A percentile compares a stretch with the other conserved stretches of the same genome.
Conservation (phyloP, 2,113 vertebrate genomes). For the Prunella himalayana region DNA sequence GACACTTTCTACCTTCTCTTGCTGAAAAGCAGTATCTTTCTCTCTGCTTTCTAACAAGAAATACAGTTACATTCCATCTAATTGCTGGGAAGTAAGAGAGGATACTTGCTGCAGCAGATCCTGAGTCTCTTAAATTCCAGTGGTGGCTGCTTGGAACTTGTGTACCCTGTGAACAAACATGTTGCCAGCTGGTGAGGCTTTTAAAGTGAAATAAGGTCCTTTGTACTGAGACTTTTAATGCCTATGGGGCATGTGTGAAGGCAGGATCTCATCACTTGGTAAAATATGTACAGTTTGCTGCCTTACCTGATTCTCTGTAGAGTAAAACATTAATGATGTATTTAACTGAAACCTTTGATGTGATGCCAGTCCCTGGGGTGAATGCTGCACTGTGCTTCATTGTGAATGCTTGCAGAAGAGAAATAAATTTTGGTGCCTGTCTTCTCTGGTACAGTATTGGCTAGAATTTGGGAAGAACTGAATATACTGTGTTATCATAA, state of each 20-base stretch:
- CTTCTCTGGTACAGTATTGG: background rate
- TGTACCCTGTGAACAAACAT: background rate
- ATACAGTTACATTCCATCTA: background rate
- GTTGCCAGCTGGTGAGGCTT: background rate
- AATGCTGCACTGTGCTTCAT: background rate
- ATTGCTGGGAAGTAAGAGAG: background rate
- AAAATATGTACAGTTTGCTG: background rate
- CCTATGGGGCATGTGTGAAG: background rate
- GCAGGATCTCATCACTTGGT: background rate
- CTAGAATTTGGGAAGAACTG: background rate
- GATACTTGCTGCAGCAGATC: background rate
- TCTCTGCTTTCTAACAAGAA: background rate
- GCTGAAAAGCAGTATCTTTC: background rate
- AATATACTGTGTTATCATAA: background rate
- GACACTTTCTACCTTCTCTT: background rate
- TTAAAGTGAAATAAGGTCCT: background rate
- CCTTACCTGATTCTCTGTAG: background rate
- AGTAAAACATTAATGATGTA: slow-evolving; percentile 2
- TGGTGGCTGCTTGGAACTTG: background rate
- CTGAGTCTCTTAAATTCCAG: background rate
- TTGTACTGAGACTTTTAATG: background rate
- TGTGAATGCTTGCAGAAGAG: background rate
- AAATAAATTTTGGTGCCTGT: background rate
- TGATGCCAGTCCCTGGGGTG: background rate
- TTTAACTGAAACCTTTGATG: slow-evolving; percentile 27